Conservation (phyloP, 2,113 vertebrate species). For the Carollia perspicillata region DNA sequence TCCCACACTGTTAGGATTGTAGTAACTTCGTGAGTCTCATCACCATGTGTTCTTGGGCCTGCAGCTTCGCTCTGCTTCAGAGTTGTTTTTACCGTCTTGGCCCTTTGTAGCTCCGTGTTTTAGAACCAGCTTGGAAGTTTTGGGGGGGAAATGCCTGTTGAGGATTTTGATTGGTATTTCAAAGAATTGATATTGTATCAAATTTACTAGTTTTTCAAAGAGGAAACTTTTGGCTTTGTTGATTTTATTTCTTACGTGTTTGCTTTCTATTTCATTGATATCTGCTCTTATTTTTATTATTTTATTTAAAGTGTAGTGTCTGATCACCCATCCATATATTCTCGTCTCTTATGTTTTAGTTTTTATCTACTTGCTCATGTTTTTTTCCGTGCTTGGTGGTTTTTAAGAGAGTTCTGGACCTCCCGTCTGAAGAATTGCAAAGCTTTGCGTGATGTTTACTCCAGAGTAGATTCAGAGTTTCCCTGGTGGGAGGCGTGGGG, state of each 20-base stretch:
- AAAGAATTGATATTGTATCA: background rate
- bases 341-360: background rate
- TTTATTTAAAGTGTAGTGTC: background rate
- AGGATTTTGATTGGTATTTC: background rate
- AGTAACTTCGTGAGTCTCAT: background rate
- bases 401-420: background rate
- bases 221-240: background rate
- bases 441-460: background rate
- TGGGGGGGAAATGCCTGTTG: background rate
- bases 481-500: background rate
- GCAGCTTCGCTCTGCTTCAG: background rate
- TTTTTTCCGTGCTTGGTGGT: background rate
- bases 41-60: background rate
- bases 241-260: slow-evolving; percentile 4
- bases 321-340: background rate
- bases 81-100: background rate
- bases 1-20: background rate
- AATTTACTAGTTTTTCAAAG: background rate
- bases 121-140: background rate
- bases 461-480: background rate
- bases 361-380: background rate
- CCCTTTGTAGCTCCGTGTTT: background rate
- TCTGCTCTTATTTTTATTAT: background rate
- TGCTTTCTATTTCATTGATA: background rate
- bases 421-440: background rate